Base-by-base conservation (phyloP, 2,888 invertebrate species). In the Diadegma fenestrale region DNA sequence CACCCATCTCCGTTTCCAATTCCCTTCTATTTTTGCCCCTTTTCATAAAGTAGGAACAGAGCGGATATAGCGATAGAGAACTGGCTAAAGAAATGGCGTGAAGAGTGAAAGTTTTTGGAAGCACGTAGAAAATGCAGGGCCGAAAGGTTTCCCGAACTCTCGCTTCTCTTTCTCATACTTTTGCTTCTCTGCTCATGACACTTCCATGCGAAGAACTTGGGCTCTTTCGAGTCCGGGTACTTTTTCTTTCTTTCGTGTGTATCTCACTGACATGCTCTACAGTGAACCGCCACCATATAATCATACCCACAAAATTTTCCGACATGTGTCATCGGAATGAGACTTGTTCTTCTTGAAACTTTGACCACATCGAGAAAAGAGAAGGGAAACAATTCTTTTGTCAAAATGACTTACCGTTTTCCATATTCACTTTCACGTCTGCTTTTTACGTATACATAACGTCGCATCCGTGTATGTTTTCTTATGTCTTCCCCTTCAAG, bases 301-400 rank as follows among this genome's bases (percentile, higher is more conserved):
- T 86, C 75, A 71, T 78, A 37, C 64, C 58, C 30, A 63, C 64
- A 41, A 43, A 68, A 81, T 84, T 84, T 54, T 79, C 71, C 64
- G 76, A 86, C 84, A 78, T 80, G 80, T 86, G 84, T 86, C 84
- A 86, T 76, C 14, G 61, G 78, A 68, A 71, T 75, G 61, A 78
- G 78, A 66, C 73, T 76, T 63, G 72, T 68, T 69, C 68, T 66
- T 80, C 22, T 58, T n/a, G 54, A 84, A 86, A 81, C 71, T 84
- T 81, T 17, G 26, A 58, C 61, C 48, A 37, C 41, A 58, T 73
- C 54, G 6, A 33, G 54, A 14, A 43, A 68, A 37, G 41, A 63
- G 33, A 33, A 8, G 37, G 19, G 58, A 73, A 43, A 73, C 66
- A 68, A 58, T 63, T 26, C 19, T 41, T 71, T 45, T 51, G 12